Base-by-base conservation (phyloP, 2,113 vertebrate genomes). In the Lycaon pictus region DNA sequence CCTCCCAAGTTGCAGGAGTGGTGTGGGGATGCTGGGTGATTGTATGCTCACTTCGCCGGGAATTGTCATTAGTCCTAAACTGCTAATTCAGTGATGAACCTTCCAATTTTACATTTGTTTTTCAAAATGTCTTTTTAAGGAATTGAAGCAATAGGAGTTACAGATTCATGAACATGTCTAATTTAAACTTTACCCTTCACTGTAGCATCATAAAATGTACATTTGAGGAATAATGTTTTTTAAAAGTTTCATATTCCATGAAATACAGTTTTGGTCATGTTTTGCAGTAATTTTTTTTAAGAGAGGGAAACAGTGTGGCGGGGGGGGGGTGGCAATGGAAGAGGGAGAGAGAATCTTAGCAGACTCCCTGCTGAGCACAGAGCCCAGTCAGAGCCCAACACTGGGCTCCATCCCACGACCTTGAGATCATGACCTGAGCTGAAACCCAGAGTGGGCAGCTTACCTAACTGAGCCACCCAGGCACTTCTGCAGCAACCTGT, bases 151-250 rank as follows among this genome's bases (percentile, higher is more conserved):
- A 4, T 81, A 80, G 77, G 83, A 84, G 17, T 53, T 97, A 7
- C 80, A 65, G 56, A 32, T 74, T 91, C 62, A 48, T 76, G 22
- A 79, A 76, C 10, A 80, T 15, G 53, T 84, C n/a, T 95, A 88
- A 90, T 87, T 84, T 90, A 90, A 93, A 32, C 67, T 94, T 94
- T 87, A 11, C 35, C 32, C 23, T 83, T 94, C 58, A 82, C 11
- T 79, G 51, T 90, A 83, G 51, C 35, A 58, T 80, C 63, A 88
- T 90, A 67, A 95, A 90, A 53, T 88, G 10, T 77, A 48, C 48
- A 69, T 22, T 83, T 80, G 88, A 62, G 69, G 17, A 20, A 15
- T 95, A 55, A 35, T 90, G 22, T 79, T 93, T 88, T 90, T 48
- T 80, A 32, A 65, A 86, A 71, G 37, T 80, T 82, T 85, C 72